Base-by-base conservation (phyloP, 30 jellyfish, hydroid and myxozoan genomes). In the Nemopilema nomurai region DNA sequence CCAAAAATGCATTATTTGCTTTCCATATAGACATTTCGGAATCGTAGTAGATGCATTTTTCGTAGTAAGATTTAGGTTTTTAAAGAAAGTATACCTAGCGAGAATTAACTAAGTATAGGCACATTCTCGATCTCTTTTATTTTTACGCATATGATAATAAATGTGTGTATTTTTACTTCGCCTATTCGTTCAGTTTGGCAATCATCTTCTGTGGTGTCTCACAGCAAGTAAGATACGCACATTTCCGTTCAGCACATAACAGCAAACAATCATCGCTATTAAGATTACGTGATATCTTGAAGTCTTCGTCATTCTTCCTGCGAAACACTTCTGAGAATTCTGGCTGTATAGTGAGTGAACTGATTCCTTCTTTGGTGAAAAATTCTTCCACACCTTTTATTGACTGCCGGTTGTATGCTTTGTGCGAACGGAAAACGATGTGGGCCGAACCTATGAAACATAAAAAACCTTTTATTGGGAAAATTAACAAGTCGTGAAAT, bases 391-490 rank as follows among this genome's bases (percentile, higher is more conserved):
- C 77, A 28, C 73, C 79, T 8, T 51, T 65, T 23, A 67, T 76
- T 8, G 84, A 76, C 8, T 64, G 32, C 22, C 62, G 68, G 69
- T 86, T 82, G 93, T 70, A 91, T 29, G 53, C 77, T 25, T 74
- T 88, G 70, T 76, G 80, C 0, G 92, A 67, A 1, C 74, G 81
- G 74, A 91, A 91, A 52, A 91, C 87, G 28, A 91, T 68, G 75
- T 91, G 97, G 3, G 92, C 97, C 0, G 97, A 91, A 24, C 96
- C 97, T 91, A 71, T 51, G 77, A 75, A 9, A n/a, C n/a, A n/a
- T n/a, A n/a, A n/a, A n/a, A n/a, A n/a, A n/a, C n/a, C n/a, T n/a
- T n/a, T n/a, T n/a, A n/a, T n/a, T n/a, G n/a, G n/a, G n/a, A n/a
- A n/a, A n/a, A n/a, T n/a, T n/a, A n/a, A n/a, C n/a, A n/a, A n/a